Evolutionary conservation across 2,113 vertebrate genomes (phyloP), one percentile per base, ranked within the genome.

Genomic region (Xiphophorus hellerii): DNA sequence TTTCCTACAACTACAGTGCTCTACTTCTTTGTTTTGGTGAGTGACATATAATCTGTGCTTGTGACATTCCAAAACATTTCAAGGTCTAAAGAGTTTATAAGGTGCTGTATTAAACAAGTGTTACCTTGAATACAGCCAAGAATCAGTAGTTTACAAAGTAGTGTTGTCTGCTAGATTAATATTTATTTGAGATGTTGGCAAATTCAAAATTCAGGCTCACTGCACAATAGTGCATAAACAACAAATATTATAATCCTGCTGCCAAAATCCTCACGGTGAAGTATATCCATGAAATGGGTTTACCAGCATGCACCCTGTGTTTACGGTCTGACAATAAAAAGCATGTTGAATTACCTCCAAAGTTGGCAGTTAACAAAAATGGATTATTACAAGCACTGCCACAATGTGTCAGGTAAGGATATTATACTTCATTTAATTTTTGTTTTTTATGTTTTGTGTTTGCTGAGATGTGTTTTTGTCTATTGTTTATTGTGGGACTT

Each of bases 361-460:
- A 82, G 80, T 88, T 81, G 87, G 88, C 89, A 82, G 60, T 62
- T 54, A 81, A 80, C 80, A 77, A 85, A 79, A 71, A 88, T 81
- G 87, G 77, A 88, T 85, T 64, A 88, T 86, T 87, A 91, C 86
- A 87, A 91, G 84, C 74, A 70, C 48, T 58, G 83, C 69, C 10
- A 30, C 87, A 79, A 81, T 73, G 67, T 69, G 86, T 84, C 86
- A 87, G 86, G 77, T 89, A 62, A 82, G 67, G 68, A 87, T 42
- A 77, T 73, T 1, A 65, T 54, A 27, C 58, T 89, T 78, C 39
- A 69, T 83, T 75, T 73, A 70, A 58, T 68, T 15, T 72, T 89
- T 85, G 81, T 88, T 84, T 87, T 78, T 86, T 61, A 84, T 72
- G 83, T 88, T 74, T 86, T 83, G 44, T 83, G 66, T 83, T 76